Percentiles rank a stretch among this genome's conserved stretches.
Conservation (phyloP, 2,113 vertebrate species). For the Sorex fumeus region DNA sequence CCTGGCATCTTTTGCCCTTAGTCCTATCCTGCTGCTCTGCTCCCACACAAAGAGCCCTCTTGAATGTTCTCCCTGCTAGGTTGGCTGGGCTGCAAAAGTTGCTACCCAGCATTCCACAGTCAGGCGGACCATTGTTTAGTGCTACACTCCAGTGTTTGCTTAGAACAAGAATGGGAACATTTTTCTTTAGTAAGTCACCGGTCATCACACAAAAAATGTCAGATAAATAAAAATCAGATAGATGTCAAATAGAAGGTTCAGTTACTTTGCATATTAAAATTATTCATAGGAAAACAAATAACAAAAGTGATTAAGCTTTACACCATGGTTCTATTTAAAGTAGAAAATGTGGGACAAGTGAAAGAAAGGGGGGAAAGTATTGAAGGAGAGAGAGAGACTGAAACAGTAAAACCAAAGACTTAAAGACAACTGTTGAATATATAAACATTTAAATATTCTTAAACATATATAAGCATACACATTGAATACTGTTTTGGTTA, state of each 20-base stretch:
- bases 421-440: background rate
- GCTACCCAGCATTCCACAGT: background rate
- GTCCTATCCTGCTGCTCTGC: conserved; percentile 3
- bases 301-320: background rate
- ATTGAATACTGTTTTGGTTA: conserved; percentile 27
- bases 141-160: background rate
- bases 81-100: background rate
- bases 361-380: conserved; percentile 16
- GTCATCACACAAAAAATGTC: background rate
- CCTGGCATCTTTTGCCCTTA: background rate
- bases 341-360: background rate
- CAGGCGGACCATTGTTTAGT: background rate
- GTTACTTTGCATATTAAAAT: conserved; percentile 23
- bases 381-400: background rate
- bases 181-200: conserved; percentile 50
- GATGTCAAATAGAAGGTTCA: background rate
- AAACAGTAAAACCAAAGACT: background rate
- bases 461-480: too few species aligned
- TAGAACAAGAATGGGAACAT: background rate
- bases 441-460: background rate
- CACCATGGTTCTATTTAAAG: conserved; percentile 21
- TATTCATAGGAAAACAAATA: conserved; percentile 31
- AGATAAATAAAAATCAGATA: conserved; percentile 17
- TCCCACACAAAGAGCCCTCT: conserved; percentile 9
- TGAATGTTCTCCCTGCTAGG: background rate